Conservation (phyloP, 2,797 vertebrate species). For the Sebastolobus altivelis region DNA sequence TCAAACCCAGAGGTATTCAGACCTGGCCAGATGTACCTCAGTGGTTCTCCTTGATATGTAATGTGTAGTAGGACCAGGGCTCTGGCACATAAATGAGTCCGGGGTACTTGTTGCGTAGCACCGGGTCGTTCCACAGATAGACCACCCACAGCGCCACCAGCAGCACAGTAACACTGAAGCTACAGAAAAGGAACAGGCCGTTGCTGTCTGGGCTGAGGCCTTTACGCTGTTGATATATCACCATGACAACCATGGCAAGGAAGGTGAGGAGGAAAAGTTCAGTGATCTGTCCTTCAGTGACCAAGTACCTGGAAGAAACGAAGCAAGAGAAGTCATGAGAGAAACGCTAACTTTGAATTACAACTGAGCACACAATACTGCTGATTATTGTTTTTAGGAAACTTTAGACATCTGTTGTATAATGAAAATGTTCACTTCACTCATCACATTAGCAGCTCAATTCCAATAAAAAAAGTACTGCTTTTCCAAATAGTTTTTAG, state of each 20-base stretch:
- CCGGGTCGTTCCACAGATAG: constrained; percentile 92
- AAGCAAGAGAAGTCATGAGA: not conserved
- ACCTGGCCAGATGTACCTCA: constrained; percentile 35
- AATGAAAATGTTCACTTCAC: not conserved
- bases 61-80: constrained; percentile 96
- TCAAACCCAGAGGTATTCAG: not conserved
- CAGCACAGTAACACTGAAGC: constrained; percentile 87
- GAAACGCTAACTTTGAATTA: not conserved
- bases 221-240: constrained; percentile 86
- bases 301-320: constrained; percentile 90
- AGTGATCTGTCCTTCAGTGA: constrained; percentile 97
- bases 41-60: constrained; percentile 84
- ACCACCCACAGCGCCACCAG: constrained; percentile 91
- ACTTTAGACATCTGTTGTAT: not conserved
- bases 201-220: constrained; percentile 92
- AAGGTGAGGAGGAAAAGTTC: constrained; percentile 93
- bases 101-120: constrained; percentile 92
- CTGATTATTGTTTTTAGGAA: not conserved
- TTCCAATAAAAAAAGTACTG: not conserved
- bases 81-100: constrained; percentile 95
- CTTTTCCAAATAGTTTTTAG: not conserved
- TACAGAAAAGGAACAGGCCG: constrained; percentile 91
- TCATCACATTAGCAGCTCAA: not conserved
- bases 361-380: not conserved
- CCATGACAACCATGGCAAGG: constrained; percentile 90